Percentiles rank a stretch among this genome's conserved stretches.
Conservation (phyloP, 2,797 vertebrate species). For the Bovichtus diacanthus region DNA sequence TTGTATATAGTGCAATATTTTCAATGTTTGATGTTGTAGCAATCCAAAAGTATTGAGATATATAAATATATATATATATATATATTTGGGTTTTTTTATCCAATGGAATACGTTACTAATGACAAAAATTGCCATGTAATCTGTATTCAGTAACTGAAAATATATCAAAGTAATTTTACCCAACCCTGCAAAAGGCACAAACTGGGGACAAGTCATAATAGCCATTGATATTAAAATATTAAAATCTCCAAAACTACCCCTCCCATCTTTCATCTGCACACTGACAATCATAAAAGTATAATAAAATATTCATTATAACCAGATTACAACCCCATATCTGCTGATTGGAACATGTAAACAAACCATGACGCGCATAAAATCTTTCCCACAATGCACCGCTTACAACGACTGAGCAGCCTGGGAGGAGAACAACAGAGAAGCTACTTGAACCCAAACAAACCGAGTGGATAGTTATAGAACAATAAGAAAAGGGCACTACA, state of each 20-base stretch:
- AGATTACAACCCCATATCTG: background rate
- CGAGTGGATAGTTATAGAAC: rapidly evolving
- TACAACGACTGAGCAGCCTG: slow-evolving; percentile 23
- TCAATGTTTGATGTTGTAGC: too few relatives aligned
- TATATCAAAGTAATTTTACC: too few relatives aligned
- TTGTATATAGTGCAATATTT: too few relatives aligned
- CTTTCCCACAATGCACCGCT: slow-evolving; percentile 74
- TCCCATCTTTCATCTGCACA: background rate
- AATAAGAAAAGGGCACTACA: rapidly evolving
- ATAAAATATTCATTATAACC: background rate
- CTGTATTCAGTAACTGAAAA: too few relatives aligned
- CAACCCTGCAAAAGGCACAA: background rate
- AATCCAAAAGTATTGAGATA: too few relatives aligned
- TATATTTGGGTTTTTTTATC: too few relatives aligned
- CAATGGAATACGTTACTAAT: too few relatives aligned
- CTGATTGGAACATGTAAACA: slow-evolving; percentile 65
- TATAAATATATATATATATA: too few relatives aligned
- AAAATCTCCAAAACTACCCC: background rate
- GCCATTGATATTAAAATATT: background rate
- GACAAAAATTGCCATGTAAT: too few relatives aligned
- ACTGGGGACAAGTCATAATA: background rate
- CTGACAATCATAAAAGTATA: background rate
- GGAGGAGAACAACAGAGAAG: slow-evolving; percentile 24
- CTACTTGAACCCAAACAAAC: background rate
- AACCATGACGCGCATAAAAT: slow-evolving; percentile 66